Evolutionary conservation across 2,113 vertebrate genomes (phyloP).

Genomic region (Macroglossus sobrinus): DNA sequence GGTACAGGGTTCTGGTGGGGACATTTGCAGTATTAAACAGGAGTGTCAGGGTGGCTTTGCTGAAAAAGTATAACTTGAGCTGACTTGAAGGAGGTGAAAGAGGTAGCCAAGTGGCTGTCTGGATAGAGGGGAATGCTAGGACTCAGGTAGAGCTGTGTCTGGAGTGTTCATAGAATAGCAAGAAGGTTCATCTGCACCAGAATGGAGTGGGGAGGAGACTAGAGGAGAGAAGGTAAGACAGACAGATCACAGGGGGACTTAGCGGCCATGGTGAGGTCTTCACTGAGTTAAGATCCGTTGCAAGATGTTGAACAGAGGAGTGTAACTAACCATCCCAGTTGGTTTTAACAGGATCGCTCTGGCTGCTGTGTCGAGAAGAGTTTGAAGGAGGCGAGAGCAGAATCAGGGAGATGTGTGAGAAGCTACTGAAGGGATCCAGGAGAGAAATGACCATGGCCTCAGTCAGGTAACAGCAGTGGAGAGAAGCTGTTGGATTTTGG

Average conservation of each 20-base stretch:
- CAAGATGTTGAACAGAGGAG: neutral
- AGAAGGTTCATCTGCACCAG: neutral
- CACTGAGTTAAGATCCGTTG: neutral
- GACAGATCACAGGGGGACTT: neutral
- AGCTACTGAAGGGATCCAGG: neutral
- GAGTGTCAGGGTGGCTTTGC: neutral
- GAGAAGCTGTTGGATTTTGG: neutral
- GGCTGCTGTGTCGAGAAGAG: neutral
- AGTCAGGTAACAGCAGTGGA: neutral
- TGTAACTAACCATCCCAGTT: neutral
- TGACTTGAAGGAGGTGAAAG: neutral
- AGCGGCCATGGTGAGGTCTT: rapidly evolving
- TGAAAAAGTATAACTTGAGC: neutral
- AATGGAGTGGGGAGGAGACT: neutral
- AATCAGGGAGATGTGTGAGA: neutral
- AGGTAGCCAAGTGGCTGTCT: neutral
- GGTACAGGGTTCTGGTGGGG: no score
- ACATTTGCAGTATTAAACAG: neutral
- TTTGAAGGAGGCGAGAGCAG: neutral
- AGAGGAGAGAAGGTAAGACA: neutral
- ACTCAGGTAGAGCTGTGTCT: neutral
- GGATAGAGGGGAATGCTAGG: neutral
- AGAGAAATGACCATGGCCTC: neutral
- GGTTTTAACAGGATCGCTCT: neutral
- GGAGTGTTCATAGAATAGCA: neutral